Base-by-base conservation (phyloP, 2,888 invertebrate genomes). In the Acrocyrtus sp. region DNA sequence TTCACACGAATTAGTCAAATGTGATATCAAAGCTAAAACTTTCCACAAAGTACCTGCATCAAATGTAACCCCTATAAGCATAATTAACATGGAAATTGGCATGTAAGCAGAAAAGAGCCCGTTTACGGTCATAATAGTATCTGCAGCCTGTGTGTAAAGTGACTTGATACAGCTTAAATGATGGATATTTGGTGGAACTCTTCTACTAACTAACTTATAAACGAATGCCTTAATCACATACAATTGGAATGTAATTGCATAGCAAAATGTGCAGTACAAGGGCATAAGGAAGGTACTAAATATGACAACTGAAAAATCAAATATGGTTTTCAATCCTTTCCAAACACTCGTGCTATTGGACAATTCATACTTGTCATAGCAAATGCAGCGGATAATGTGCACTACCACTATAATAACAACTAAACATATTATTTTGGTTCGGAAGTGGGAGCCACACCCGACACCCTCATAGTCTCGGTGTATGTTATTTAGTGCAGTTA, bases 241-340 rank as follows among this genome's bases (percentile, higher is more conserved):
- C 24, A 75, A 63, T 57, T 75, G 65, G 26, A 47, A 66, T 1
- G 45, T 27, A 39, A 75, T 48, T 1, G 47, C 68, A 72, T 72
- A 75, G 34, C 72, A 69, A 12, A 69, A 61, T 27, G 62, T 50
- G 5, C 65, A 43, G 48, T 77, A 75, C 1, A 69, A 4, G 0
- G 77, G 77, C 3, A 77, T 62, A 45, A 75, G 53, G 26, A 75
- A 26, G n/a, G 47, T 62, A n/a, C n/a, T n/a, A n/a, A n/a, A n/a
- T n/a, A n/a, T n/a, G n/a, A n/a, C n/a, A n/a, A n/a, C n/a, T n/a
- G n/a, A n/a, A n/a, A n/a, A n/a, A n/a, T n/a, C n/a, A n/a, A n/a
- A n/a, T n/a, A n/a, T n/a, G n/a, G n/a, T n/a, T n/a, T n/a, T n/a
- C n/a, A n/a, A n/a, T n/a, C n/a, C n/a, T n/a, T n/a, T n/a, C n/a